Evolutionary conservation across 2,888 invertebrate species (phyloP).

Genomic region (Pseudococcus jackbeardsleyi): DNA sequence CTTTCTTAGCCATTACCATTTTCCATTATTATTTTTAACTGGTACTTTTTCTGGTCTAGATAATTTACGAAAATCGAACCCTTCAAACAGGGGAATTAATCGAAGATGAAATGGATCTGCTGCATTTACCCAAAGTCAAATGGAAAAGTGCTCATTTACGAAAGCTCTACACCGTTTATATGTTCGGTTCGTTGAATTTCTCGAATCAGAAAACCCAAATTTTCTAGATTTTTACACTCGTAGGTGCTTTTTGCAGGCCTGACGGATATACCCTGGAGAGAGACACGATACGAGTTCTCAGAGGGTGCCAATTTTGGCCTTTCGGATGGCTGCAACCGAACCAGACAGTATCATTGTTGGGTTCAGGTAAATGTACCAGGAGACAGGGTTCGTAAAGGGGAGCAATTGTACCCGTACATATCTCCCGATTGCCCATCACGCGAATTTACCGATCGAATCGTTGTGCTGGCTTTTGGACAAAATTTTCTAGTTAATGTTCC

Average conservation of each 20-base stretch:
- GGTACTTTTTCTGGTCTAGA: background rate
- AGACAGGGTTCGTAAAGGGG: background rate
- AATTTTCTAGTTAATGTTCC: constrained; percentile 5
- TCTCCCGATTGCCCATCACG: background rate
- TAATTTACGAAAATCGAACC: constrained; percentile 4
- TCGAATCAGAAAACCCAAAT: background rate
- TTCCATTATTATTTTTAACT: no score
- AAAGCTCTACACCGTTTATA: constrained; percentile 16
- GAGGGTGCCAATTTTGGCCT: background rate
- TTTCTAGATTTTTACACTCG: background rate
- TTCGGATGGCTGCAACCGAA: background rate
- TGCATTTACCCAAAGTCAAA: background rate
- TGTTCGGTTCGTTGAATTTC: background rate
- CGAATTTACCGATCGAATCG: constrained; percentile 11
- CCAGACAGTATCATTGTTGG: constrained; percentile 20
- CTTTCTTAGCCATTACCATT: no score
- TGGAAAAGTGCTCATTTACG: constrained; percentile 25
- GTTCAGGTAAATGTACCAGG: constrained; percentile 4
- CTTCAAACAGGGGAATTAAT: background rate
- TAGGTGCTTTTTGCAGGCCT: background rate
- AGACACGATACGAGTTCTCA: background rate
- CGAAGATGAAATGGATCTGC: background rate
- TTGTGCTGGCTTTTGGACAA: background rate
- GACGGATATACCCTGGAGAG: constrained; percentile 10
- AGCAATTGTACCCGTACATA: background rate